Percentiles rank a stretch among this genome's conserved stretches.
Conservation (phyloP, 2,113 vertebrate species). For the Alexandromys fortis region DNA sequence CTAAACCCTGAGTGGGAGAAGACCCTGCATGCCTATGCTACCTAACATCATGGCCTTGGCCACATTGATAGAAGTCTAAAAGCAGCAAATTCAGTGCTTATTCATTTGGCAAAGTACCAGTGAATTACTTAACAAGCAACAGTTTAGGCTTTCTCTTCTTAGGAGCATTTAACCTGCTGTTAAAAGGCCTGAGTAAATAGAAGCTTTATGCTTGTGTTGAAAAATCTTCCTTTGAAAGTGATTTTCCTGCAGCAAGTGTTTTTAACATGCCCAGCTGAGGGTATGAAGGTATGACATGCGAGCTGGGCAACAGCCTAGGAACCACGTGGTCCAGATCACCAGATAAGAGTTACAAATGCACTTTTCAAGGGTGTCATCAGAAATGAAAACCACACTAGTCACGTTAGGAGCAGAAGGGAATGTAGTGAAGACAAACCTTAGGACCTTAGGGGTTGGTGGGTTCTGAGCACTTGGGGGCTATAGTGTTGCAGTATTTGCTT, state of each 20-base stretch:
- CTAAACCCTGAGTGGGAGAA: neutral
- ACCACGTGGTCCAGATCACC: neutral
- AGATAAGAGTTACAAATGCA: neutral
- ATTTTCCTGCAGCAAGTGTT: neutral
- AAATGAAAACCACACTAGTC: slow-evolving; percentile 52
- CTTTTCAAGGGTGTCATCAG: slow-evolving; percentile 33
- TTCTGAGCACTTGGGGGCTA: neutral
- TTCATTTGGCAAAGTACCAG: slow-evolving; percentile 59
- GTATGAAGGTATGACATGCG: slow-evolving; percentile 22
- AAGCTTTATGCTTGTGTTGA: slow-evolving; percentile 36
- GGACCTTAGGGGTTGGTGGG: neutral
- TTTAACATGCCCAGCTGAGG: slow-evolving; percentile 37
- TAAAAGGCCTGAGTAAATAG: slow-evolving; percentile 62
- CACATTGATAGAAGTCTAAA: neutral
- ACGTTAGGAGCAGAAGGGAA: slow-evolving; percentile 35
- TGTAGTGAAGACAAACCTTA: neutral
- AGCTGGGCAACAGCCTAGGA: neutral
- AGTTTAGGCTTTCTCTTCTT: slow-evolving; percentile 42
- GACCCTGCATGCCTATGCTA: neutral
- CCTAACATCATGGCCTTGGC: neutral
- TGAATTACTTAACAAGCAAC: slow-evolving; percentile 14
- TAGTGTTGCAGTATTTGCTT: neutral
- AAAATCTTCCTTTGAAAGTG: slow-evolving; percentile 24
- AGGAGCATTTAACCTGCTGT: slow-evolving; percentile 43
- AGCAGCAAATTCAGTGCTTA: slow-evolving; percentile 47